Evolutionary conservation across 2,888 invertebrate species (phyloP).

Genomic region (Pherbina coryleti): DNA sequence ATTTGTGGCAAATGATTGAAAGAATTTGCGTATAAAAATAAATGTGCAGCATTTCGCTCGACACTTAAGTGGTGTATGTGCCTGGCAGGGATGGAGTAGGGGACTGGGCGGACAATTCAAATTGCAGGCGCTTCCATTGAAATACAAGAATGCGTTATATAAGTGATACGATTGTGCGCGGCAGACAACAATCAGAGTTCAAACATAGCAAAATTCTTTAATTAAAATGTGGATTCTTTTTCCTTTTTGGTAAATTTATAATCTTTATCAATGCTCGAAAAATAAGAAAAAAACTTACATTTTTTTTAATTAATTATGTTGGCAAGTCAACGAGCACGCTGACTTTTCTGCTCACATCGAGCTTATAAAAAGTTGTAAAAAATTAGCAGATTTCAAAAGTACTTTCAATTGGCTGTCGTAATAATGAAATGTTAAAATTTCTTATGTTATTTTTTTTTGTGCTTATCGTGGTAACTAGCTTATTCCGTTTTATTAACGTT

Average conservation of each 20-base stretch:
- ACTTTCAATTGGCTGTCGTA: background rate
- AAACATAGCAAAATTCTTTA: constrained; percentile 4
- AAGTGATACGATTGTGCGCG: constrained; percentile 1
- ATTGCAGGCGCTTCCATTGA: background rate
- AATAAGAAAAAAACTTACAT: no score
- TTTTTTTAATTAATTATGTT: background rate
- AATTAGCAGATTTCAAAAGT: background rate
- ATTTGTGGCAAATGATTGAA: background rate
- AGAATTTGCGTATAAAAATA: constrained; percentile 5
- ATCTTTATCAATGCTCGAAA: background rate
- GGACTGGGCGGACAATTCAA: background rate
- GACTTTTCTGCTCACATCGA: background rate
- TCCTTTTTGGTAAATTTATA: background rate
- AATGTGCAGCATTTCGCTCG: constrained; percentile 10
- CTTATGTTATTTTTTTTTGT: no score
- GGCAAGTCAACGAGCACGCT: background rate
- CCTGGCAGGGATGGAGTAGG: background rate
- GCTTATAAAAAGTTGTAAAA: no score
- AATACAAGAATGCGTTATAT: background rate
- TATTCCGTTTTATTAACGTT: no score
- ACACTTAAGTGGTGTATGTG: background rate
- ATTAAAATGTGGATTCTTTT: constrained; percentile 16
- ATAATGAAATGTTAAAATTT: no score
- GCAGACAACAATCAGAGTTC: background rate
- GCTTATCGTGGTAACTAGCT: no score